Percentiles rank a stretch among this genome's conserved stretches.
Conservation (phyloP, 2,113 vertebrate species). For the Pelodiscus sinensis region DNA sequence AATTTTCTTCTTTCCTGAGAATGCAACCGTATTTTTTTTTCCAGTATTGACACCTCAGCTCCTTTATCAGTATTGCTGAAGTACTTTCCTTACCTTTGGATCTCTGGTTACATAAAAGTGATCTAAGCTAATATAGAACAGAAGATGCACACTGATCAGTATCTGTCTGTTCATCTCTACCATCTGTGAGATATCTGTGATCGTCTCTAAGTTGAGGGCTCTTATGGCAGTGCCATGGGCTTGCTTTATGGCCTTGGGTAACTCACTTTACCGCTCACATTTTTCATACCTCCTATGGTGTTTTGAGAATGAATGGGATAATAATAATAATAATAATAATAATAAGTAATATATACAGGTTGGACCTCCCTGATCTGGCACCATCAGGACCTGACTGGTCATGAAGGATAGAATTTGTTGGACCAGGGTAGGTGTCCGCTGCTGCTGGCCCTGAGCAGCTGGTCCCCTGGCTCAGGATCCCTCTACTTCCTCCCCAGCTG, state of each 20-base stretch:
- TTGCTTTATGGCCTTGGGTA: neutral
- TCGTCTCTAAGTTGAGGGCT: neutral
- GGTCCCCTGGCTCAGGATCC: too few species aligned
- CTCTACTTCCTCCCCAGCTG: too few species aligned
- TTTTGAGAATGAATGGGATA: neutral
- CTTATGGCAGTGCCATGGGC: neutral
- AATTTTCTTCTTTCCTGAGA: neutral
- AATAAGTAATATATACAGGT: too few species aligned
- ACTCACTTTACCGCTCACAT: neutral
- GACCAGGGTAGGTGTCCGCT: too few species aligned
- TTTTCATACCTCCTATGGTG: neutral
- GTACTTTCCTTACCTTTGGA: conserved; percentile 43
- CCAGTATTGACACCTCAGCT: neutral
- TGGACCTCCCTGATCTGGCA: too few species aligned
- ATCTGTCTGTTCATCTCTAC: conserved; percentile 33
- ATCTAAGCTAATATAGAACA: conserved; percentile 45
- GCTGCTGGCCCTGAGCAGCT: too few species aligned
- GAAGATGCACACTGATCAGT: conserved; percentile 4
- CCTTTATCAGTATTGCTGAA: conserved; percentile 13
- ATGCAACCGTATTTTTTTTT: neutral
- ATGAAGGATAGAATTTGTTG: too few species aligned
- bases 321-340: neutral
- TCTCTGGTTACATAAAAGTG: neutral
- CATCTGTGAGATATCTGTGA: conserved; percentile 21
- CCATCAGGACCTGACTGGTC: too few species aligned